A percentile compares a stretch with the other conserved stretches of the same genome.
These are phyloP conservation scores for Psittacula derbiana DNA, from an alignment of 2,797 vertebrate species.

Conservation along the genomic window DNA sequence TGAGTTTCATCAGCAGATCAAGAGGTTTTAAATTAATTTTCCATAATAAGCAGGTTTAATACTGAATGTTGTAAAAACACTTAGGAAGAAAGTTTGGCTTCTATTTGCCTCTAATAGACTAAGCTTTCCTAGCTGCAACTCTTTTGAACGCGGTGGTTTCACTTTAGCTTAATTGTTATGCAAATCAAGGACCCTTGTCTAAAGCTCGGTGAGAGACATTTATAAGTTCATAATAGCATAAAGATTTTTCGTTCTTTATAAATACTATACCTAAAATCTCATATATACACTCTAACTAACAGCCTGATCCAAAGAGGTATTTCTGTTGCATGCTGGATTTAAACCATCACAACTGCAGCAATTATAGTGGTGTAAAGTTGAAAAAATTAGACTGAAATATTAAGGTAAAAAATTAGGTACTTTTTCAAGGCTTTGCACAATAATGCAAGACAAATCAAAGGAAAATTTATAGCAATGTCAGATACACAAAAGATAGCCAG, in stretches of 20 bases:
- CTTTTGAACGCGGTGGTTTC: not conserved
- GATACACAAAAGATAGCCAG: not conserved
- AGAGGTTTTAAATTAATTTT: not conserved
- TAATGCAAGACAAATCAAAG: not conserved
- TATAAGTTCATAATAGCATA: not conserved
- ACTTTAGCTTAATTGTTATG: not conserved
- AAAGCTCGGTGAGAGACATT: not conserved
- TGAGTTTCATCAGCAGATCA: not conserved
- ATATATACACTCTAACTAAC: not conserved
- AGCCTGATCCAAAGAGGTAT: not conserved
- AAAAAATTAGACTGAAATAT: not conserved
- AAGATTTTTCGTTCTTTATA: not conserved
- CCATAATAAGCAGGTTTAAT: not conserved
- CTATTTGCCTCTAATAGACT: not conserved
- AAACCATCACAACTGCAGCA: not conserved
- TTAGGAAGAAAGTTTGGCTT: not conserved
- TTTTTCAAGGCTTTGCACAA: not conserved
- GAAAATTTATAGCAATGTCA: not conserved
- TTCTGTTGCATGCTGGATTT: not conserved
- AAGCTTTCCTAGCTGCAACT: not conserved
- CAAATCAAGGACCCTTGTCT: not conserved
- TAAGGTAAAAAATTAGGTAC: not conserved
- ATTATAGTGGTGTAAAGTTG: not conserved
- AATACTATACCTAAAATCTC: not conserved
- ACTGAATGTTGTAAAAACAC: not conserved